Percentiles rank a stretch among this genome's conserved stretches.
These are phyloP conservation scores for Plebejus melissa DNA, from an alignment of 2,888 invertebrate species.

Conservation along the genomic window DNA sequence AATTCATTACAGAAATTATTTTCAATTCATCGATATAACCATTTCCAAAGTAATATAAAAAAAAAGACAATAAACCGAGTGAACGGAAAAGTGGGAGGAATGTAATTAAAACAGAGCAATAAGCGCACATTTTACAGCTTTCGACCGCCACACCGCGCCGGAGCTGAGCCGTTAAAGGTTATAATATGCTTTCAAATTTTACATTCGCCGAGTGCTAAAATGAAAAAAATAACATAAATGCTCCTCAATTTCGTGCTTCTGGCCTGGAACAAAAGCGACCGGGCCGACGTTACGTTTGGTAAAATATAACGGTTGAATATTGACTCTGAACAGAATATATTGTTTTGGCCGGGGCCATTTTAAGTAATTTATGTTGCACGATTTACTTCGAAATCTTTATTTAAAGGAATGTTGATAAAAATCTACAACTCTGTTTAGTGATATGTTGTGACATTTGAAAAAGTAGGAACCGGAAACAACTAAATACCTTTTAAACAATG, in stretches of 20 bases:
- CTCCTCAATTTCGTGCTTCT: constrained; percentile 63
- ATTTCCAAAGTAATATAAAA: constrained; percentile 30
- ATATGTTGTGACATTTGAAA: not conserved
- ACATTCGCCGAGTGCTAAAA: constrained; percentile 65
- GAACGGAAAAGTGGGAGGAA: constrained; percentile 54
- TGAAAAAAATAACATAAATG: constrained; percentile 65
- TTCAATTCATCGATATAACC: constrained; percentile 8
- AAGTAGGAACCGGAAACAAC: not conserved
- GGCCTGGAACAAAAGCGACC: constrained; percentile 56
- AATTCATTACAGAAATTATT: constrained; percentile 19
- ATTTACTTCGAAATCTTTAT: constrained; percentile 24
- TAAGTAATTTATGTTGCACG: constrained; percentile 24
- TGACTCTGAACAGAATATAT: constrained; percentile 26
- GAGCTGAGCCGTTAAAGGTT: constrained; percentile 57
- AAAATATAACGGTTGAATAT: constrained; percentile 28
- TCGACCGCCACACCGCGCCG: constrained; percentile 44
- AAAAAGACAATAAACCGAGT: constrained; percentile 48
- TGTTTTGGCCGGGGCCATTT: constrained; percentile 20
- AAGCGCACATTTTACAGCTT: constrained; percentile 65
- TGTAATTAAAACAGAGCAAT: constrained; percentile 67
- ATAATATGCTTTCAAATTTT: constrained; percentile 69
- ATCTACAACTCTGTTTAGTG: constrained; percentile 1
- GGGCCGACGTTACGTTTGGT: constrained; percentile 34
- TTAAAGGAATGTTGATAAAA: constrained; percentile 17
- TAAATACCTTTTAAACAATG: not conserved